Base-by-base conservation (phyloP, 2,888 invertebrate genomes). In the Metalampra italica region DNA sequence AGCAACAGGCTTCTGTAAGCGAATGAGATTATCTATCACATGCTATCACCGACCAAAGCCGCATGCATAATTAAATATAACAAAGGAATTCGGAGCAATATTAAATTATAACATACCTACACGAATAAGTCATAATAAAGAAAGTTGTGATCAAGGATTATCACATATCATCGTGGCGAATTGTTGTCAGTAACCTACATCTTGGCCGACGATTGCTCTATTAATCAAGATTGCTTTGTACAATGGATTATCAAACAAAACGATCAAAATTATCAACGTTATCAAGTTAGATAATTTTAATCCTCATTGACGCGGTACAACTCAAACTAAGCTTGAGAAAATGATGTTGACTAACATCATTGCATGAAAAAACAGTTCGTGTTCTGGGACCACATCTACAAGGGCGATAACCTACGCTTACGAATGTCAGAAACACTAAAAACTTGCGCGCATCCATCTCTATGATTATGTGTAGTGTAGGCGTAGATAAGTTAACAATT, bases 321-420 rank as follows among this genome's bases (percentile, higher is more conserved):
- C 22, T 3, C 22, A 22, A 22, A 22, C 22, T 2, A 22, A 2
- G 5, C 22, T 22, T 22, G 22, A 22, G 5, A 22, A 34, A 43
- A 15, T 43, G 15, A 11, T 43, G 11, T 1, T 41, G 41, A 14
- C 13, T 43, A 22, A 22, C 22, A 22, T 22, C 22, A 22, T 14
- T 13, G 49, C 55, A 54, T 53, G 49, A 59, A 55, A 51, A 59
- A 55, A 46, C 22, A 22, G 5, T 3, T 22, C 22, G 22, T 3
- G 22, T 49, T 46, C 36, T 51, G 43, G 42, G 46, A 46, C 51
- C 50, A 53, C 50, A 47, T 48, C 9, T 30, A n/a, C n/a, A n/a
- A 42, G 57, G 56, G 11, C 55, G 46, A 54, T 53, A 54, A 56
- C 56, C 57, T 39, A 39, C 13, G 49, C 40, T 55, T 55, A 60